Base-by-base conservation (phyloP, 2,113 vertebrate species). In the Centropus bengalensis region DNA sequence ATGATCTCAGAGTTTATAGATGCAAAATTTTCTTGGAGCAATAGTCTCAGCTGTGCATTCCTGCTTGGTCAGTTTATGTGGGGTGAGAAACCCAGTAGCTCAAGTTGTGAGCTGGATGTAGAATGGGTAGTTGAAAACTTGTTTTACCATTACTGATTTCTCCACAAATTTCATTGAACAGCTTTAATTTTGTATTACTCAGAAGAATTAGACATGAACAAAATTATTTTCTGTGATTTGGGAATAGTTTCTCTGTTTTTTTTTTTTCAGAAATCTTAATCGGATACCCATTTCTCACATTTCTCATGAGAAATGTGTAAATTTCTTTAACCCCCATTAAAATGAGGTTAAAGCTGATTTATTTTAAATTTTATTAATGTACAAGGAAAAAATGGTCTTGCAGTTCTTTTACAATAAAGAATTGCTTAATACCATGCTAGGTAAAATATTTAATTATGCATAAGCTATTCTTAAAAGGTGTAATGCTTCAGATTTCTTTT, bases 401-500 rank as follows among this genome's bases (percentile, higher is more conserved):
- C 16, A 82, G 52, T 86, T 77, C 96, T 94, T 94, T 94, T 94
- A 85, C 89, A 88, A 49, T 89, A 77, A 91, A 95, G 58, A 96
- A 83, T 68, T 81, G 27, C 67, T 94, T 91, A 64, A 88, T 88
- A 87, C 67, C 49, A 88, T 28, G 67, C 76, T 96, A 93, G 68
- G 79, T 93, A 44, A 96, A 94, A 79, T 32, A 86, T 52, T 71
- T 89, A 85, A 86, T 94, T 90, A 82, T 76, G 60, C 60, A 26
- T 52, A 93, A 79, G 78, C 68, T 94, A 54, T 88, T 96, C 97
- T 93, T 36, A 44, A 58, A 88, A 96, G 74, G 12, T 64, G 30
- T 44, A 81, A 42, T 32, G 45, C 44, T 91, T 91, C 64, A 81
- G 21, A 44, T 86, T 90, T 78, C 82, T 89, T 84, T 74, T 88